These are phyloP conservation scores for Lerema accius DNA, from an alignment of 1,140 invertebrate genomes.

Conservation along the genomic window DNA sequence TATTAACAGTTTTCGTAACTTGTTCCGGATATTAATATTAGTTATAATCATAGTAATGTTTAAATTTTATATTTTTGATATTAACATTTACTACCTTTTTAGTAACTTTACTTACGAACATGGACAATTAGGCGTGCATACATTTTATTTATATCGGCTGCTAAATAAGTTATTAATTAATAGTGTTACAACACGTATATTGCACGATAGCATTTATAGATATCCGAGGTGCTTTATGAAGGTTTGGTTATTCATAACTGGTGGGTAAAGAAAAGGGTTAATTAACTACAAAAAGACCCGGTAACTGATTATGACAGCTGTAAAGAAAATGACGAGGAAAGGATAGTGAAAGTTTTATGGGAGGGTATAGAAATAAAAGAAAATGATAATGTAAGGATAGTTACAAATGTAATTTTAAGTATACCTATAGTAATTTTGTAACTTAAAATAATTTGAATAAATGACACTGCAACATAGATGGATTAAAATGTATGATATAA, in stretches of 20 bases:
- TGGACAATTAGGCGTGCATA: background rate
- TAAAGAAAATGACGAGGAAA: too few relatives aligned
- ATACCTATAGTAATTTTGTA: too few relatives aligned
- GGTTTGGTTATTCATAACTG: background rate
- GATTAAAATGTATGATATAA: too few relatives aligned
- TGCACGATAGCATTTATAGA: background rate
- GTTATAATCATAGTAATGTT: background rate
- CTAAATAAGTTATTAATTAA: background rate
- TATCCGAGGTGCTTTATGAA: background rate
- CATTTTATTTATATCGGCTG: background rate
- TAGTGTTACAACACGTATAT: background rate
- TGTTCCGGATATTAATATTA: slow-evolving; percentile 8
- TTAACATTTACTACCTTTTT: background rate
- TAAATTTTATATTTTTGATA: too few relatives aligned
- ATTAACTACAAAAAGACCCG: background rate
- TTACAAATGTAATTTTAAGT: too few relatives aligned
- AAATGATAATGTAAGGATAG: too few relatives aligned
- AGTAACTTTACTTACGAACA: background rate
- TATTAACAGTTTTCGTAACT: slow-evolving; percentile 1
- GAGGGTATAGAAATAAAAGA: too few relatives aligned
- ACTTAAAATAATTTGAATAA: too few relatives aligned
- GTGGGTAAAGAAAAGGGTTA: background rate
- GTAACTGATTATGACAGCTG: background rate
- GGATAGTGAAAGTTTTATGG: too few relatives aligned
- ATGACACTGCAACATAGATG: too few relatives aligned